Evolutionary conservation across 1,140 invertebrate genomes (phyloP), one percentile per base, ranked within the genome.

Genomic region (Microplitis mediator): DNA sequence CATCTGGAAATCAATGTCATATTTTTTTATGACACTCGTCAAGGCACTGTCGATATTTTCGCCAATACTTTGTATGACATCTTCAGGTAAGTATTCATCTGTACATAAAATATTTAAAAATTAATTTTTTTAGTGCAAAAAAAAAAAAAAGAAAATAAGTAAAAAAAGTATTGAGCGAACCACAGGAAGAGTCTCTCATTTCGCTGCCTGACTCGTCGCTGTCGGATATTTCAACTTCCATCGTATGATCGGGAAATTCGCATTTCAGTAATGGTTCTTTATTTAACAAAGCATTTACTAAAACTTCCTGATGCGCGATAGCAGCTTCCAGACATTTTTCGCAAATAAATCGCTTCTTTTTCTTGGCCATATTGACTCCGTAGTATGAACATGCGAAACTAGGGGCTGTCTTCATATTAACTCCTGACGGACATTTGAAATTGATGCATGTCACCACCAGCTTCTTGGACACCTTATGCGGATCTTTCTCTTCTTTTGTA

Each of bases 211-310:
- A 89, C 31, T 86, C 85, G 71, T 87, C 86, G 35, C 85, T 87
- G 75, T 90, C 89, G 3, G 88, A 88, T 76, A 89, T 87, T 77
- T 89, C 88, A 39, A 90, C 88, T 78, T 90, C 87, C 76, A 89
- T 86, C 3, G 86, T 88, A 75, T 88, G 87, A 78, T 88, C 87
- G n/a, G 89, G 89, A 81, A 89, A 86, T 50, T 88, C 77, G 68
- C 86, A 85, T 35, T 85, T 77, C 23, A 89, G 80, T 67, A 74
- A 54, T 3, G 73, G 73, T 6, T 58, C 51, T 71, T 45, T 66
- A 4, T 63, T 63, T 3, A 61, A 23, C 31, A 74, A 23, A 52
- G 73, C 73, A 3, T 78, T 71, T 8, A 84, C 82, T 13, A 90
- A 75, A 81, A 88, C 84, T 77, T 84, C 81, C 64, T 87, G 85